Conservation (phyloP, 2,113 vertebrate species). For the Varanus salvator region DNA sequence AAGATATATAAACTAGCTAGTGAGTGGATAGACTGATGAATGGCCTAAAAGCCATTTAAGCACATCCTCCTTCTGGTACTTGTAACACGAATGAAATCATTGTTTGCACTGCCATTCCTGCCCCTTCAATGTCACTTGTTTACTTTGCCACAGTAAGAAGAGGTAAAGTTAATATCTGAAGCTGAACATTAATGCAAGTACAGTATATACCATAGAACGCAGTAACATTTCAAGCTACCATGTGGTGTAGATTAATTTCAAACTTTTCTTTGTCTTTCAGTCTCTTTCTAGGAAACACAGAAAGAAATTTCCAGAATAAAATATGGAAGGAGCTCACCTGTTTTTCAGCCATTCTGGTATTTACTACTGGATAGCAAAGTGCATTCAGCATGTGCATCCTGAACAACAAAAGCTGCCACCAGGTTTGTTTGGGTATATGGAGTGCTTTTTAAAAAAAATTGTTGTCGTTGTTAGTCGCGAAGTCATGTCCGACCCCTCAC, state of each 20-base stretch:
- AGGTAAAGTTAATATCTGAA: neutral
- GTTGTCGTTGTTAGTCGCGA: too few relatives aligned
- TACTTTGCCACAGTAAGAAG: neutral
- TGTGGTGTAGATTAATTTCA: neutral
- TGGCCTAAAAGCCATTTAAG: neutral
- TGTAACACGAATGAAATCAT: neutral
- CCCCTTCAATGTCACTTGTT: neutral
- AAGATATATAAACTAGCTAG: neutral
- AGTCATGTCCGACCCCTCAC: too few relatives aligned
- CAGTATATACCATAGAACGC: too few relatives aligned
- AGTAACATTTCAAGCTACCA: neutral
- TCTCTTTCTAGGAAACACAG: conserved; percentile 7
- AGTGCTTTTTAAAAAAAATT: neutral
- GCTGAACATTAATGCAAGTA: neutral
- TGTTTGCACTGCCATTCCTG: too few relatives aligned
- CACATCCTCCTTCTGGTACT: neutral
- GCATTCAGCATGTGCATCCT: neutral
- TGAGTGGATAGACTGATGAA: neutral
- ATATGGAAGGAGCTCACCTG: neutral
- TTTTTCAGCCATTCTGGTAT: neutral
- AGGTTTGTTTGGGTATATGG: neutral
- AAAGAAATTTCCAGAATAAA: neutral
- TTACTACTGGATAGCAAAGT: neutral
- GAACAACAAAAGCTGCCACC: rapidly evolving
- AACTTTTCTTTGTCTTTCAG: neutral